Evolutionary conservation across 1,140 invertebrate species (phyloP), one percentile per base, ranked within the genome.

Genomic region (Heliconius eleuchia): DNA sequence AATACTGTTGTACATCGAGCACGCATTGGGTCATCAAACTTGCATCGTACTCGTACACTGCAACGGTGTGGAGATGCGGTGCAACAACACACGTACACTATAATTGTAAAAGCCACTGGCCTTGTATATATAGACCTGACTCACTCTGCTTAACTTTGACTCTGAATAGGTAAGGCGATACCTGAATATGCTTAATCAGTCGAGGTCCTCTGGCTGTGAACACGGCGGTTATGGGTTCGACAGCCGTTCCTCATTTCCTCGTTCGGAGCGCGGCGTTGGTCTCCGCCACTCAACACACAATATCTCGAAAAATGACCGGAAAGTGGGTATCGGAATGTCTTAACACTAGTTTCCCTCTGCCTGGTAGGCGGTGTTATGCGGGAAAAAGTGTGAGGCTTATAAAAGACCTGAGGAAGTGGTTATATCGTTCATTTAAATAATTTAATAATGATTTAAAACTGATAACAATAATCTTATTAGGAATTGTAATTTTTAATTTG

Each of bases 21-120:
- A 66, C 60, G 23, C 60, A 30, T 66, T 66, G 82, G 85, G 86
- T 86, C 86, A 83, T 84, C 80, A 85, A 86, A 87, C 83, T 86
- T 83, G 74, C 80, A 80, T 74, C 76, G 78, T 75, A 76, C 74
- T 74, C 76, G 78, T 77, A 76, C 72, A 42, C 76, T 79, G 79
- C 16, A 52, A 74, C 39, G 57, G 73, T 75, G 42, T 39, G n/a
- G 39, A 70, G 74, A 76, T 50, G 74, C 60, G 60, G 37, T 19
- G 60, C 42, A 76, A 27, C 37, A 30, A 70, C 77, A 73, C 37
- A 42, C 60, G 76, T 78, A 37, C 19, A 30, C 71, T 57, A 78
- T 71, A 57, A 78, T 78, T 78, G 74, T 42, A 76, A 66, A 76
- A 80, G 80, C 71, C 78, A 80, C 83, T 79, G 82, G 80, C 84